A percentile compares a stretch with the other conserved stretches of the same genome.
Conservation (phyloP, 1,140 invertebrate genomes). For the Drosophila kepulauana region DNA sequence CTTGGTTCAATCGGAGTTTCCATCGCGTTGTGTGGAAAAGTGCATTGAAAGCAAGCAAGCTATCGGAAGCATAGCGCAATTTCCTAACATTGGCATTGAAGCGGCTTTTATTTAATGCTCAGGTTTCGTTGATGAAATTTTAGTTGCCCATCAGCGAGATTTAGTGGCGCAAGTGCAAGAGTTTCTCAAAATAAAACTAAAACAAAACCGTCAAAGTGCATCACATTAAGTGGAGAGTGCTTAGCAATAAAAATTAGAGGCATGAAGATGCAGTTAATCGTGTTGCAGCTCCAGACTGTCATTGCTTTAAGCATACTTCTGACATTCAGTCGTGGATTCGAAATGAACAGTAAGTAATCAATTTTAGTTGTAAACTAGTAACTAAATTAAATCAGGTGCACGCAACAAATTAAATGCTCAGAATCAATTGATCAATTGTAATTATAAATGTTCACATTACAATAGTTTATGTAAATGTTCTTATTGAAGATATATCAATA, state of each 20-base stretch:
- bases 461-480: too few relatives aligned
- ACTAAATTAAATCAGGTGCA: too few relatives aligned
- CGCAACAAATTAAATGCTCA: too few relatives aligned
- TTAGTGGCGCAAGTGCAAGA: slow-evolving; percentile 69
- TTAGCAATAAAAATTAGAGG: background rate
- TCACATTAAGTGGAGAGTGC: slow-evolving; percentile 16
- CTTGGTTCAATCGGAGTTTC: slow-evolving; percentile 15
- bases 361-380: background rate
- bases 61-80: slow-evolving; percentile 60
- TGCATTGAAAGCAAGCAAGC: slow-evolving; percentile 50
- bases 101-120: slow-evolving; percentile 47
- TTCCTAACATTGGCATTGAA: slow-evolving; percentile 76
- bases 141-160: slow-evolving; percentile 44
- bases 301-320: slow-evolving; percentile 50
- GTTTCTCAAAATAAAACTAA: slow-evolving; percentile 25
- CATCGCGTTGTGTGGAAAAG: slow-evolving; percentile 36
- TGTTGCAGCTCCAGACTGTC: slow-evolving; percentile 41
- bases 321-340: slow-evolving; percentile 49
- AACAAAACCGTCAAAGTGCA: slow-evolving; percentile 27
- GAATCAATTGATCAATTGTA: background rate
- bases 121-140: slow-evolving; percentile 69
- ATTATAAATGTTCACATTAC: too few relatives aligned
- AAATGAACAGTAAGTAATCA: slow-evolving; percentile 79
- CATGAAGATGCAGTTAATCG: slow-evolving; percentile 32
- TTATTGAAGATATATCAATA: too few relatives aligned